These are phyloP conservation scores for Sphenopsis melanotis DNA, from an alignment of 2,797 vertebrate genomes.

Conservation along the genomic window DNA sequence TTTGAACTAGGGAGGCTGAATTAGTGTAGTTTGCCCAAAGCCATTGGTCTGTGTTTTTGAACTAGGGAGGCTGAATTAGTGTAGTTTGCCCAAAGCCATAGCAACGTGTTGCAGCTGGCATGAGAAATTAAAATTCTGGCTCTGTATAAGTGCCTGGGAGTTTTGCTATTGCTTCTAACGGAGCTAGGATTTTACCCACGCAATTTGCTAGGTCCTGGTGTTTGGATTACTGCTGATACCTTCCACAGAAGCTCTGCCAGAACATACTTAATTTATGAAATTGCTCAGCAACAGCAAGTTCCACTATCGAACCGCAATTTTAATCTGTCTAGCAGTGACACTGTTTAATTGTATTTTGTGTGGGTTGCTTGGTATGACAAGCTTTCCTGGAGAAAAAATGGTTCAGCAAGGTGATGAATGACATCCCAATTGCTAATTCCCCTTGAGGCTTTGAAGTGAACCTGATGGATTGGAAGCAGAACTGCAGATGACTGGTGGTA, in stretches of 20 bases:
- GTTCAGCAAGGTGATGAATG: not conserved
- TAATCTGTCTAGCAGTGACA: not conserved
- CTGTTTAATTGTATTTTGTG: not conserved
- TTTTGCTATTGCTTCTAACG: not conserved
- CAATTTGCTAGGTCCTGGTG: not conserved
- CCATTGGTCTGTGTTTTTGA: not conserved
- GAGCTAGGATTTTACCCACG: not conserved
- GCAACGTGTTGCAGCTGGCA: not conserved
- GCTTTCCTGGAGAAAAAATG: not conserved
- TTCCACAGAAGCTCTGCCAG: not conserved
- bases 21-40: not conserved
- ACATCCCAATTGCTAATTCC: not conserved
- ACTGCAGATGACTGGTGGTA: fast-evolving
- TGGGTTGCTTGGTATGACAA: not conserved
- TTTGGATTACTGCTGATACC: not conserved
- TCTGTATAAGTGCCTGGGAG: not conserved
- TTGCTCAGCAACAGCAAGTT: not conserved
- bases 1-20: not conserved
- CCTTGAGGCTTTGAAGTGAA: not conserved
- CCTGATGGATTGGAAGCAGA: not conserved
- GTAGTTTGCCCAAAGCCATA: not conserved
- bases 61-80: not conserved
- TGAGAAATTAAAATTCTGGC: not conserved
- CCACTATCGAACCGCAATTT: not conserved
- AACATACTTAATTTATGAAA: not conserved